phyloP scores from a whole-genome alignment of 2,888 invertebrate genomes.

The Aproaerema taeniolella region DNA sequence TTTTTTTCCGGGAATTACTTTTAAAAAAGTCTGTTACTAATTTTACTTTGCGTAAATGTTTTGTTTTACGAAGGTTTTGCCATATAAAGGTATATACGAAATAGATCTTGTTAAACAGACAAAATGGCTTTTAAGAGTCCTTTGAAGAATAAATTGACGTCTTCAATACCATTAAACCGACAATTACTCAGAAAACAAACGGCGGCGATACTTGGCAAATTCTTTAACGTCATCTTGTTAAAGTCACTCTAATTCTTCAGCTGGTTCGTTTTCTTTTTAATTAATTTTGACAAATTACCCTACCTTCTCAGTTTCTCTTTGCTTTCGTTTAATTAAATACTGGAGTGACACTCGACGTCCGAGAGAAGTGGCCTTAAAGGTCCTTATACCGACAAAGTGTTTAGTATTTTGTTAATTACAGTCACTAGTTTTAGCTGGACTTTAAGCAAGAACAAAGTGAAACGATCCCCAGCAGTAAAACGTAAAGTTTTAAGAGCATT shows the following conservation, averaged over 20 bases:
- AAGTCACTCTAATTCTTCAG: slow-evolving; percentile 55
- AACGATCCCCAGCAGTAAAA: no score
- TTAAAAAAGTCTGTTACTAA: no score
- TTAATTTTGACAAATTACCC: slow-evolving; percentile 77
- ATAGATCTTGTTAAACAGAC: no score
- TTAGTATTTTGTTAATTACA: slow-evolving; percentile 21
- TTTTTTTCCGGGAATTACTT: no score
- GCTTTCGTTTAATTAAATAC: slow-evolving; percentile 73
- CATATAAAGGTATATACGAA: no score
- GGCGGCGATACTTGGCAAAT: slow-evolving; percentile 30
- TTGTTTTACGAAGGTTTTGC: no score
- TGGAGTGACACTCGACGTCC: slow-evolving; percentile 68
- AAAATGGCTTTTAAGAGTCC: no score
- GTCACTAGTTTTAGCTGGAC: slow-evolving; percentile 2
- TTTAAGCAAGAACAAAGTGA: background rate
- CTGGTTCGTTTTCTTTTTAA: slow-evolving; percentile 69
- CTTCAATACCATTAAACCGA: slow-evolving; percentile 25
- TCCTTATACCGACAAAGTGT: no score
- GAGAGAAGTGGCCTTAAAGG: slow-evolving; percentile 31
- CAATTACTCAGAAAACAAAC: slow-evolving; percentile 38
- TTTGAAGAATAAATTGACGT: no score
- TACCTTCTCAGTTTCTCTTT: slow-evolving; percentile 67
- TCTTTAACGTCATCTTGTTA: slow-evolving; percentile 54
- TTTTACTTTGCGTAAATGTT: no score
- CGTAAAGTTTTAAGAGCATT: no score